Conservation (phyloP, 1,140 invertebrate genomes). For the Coelopa frigida region DNA sequence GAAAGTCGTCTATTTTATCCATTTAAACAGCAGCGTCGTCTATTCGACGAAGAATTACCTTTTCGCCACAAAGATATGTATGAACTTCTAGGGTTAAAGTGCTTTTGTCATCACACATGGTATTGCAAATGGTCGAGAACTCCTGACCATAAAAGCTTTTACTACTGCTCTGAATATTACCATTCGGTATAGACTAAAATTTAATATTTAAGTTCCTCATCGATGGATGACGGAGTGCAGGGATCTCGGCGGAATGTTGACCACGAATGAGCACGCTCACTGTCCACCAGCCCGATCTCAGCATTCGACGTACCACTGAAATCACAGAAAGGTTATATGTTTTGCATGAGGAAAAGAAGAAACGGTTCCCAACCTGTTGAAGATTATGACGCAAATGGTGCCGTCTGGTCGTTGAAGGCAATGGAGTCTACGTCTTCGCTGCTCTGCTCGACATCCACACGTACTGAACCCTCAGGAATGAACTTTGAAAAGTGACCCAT, state of each 20-base stretch:
- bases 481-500: slow-evolving; percentile 84
- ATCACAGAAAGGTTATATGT: background rate
- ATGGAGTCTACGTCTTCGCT: slow-evolving; percentile 36
- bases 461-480: slow-evolving; percentile 55
- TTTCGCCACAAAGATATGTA: no score
- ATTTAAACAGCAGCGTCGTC: no score
- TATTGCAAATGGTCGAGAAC: no score
- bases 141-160: no score
- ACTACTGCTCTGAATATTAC: no score
- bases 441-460: slow-evolving; percentile 39
- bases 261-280: slow-evolving; percentile 18
- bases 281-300: slow-evolving; percentile 26
- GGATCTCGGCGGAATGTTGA: slow-evolving; percentile 33
- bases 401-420: slow-evolving; percentile 56
- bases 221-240: slow-evolving; percentile 35
- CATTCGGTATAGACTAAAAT: no score
- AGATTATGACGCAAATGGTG: slow-evolving; percentile 51
- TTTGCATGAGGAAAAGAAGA: no score
- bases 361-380: slow-evolving; percentile 60
- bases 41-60: no score
- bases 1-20: no score
- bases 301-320: slow-evolving; percentile 27
- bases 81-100: no score
- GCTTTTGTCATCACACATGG: no score
- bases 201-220: slow-evolving; percentile 12